A percentile compares a stretch with the other conserved stretches of the same genome.
Conservation (phyloP, 2,888 invertebrate species). For the Gisinianus flammeolus region DNA sequence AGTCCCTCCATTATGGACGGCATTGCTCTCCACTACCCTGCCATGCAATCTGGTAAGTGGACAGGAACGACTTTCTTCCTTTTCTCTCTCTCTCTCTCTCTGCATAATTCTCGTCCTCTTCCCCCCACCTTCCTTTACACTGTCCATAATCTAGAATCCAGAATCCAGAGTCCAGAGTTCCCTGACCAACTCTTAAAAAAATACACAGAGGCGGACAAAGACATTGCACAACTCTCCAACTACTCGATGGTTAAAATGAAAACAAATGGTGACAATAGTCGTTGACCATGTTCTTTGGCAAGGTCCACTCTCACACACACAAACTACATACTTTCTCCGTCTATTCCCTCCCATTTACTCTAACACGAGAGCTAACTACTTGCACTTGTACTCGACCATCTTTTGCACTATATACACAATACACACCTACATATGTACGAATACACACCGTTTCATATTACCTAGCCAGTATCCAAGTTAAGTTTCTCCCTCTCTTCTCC, state of each 20-base stretch:
- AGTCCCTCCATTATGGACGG: slow-evolving; percentile 74
- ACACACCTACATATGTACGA: too few species aligned
- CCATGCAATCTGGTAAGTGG: slow-evolving; percentile 59
- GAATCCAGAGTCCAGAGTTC: not conserved
- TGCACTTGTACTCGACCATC: not conserved
- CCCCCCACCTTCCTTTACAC: too few species aligned
- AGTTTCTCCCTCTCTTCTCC: not conserved
- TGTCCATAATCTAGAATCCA: not conserved
- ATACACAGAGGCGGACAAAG: not conserved
- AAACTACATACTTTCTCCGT: not conserved
- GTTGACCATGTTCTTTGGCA: slow-evolving; percentile 27
- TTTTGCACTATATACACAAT: too few species aligned
- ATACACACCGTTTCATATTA: slow-evolving; percentile 8
- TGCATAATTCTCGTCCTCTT: too few species aligned
- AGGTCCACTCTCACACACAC: slow-evolving; percentile 9
- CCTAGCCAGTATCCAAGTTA: too few species aligned
- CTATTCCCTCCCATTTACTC: not conserved
- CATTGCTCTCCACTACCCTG: slow-evolving; percentile 79
- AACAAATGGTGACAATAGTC: slow-evolving; percentile 59
- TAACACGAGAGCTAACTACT: slow-evolving; percentile 5
- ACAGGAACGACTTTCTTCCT: slow-evolving; percentile 33
- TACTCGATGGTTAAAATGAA: slow-evolving; percentile 52
- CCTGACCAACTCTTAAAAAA: not conserved
- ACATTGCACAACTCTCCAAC: not conserved
- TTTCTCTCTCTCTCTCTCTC: slow-evolving; percentile 6